phyloP scores from a whole-genome alignment of 2,797 vertebrate genomes.

The Coluber constrictor region DNA sequence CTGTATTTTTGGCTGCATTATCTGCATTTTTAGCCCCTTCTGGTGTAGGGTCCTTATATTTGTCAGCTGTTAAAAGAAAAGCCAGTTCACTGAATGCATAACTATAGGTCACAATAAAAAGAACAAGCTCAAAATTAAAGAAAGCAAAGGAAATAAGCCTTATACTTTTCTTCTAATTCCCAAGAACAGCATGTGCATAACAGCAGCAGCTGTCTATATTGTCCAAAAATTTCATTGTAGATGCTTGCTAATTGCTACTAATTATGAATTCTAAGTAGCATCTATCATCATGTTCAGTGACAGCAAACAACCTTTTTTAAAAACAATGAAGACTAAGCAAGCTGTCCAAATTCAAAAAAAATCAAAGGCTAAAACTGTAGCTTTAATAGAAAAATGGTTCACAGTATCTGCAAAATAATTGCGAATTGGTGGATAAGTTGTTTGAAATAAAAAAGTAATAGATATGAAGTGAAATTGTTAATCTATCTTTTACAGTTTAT shows the following conservation, averaged over 20 bases:
- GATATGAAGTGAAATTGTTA: too few species aligned
- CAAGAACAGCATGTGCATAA: background rate
- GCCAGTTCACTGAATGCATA: background rate
- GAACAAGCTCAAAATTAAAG: background rate
- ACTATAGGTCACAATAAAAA: background rate
- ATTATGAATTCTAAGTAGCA: background rate
- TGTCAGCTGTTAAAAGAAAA: constrained; percentile 80
- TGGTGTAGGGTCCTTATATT: constrained; percentile 86
- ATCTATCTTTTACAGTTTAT: background rate
- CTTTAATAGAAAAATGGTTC: background rate
- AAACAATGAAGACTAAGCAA: background rate
- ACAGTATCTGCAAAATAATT: background rate
- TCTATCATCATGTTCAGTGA: background rate
- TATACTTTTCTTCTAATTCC: background rate
- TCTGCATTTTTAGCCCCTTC: constrained; percentile 73
- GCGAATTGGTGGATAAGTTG: background rate
- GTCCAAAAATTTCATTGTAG: background rate
- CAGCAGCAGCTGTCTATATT: background rate
- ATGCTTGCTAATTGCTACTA: background rate
- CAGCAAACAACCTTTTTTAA: background rate
- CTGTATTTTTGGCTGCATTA: constrained; percentile 76
- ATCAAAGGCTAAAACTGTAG: background rate
- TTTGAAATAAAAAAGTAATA: background rate
- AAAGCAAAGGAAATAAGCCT: background rate
- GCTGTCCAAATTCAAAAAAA: background rate